Conservation (phyloP, 2,888 invertebrate species). For the Colostygia pectinataria region DNA sequence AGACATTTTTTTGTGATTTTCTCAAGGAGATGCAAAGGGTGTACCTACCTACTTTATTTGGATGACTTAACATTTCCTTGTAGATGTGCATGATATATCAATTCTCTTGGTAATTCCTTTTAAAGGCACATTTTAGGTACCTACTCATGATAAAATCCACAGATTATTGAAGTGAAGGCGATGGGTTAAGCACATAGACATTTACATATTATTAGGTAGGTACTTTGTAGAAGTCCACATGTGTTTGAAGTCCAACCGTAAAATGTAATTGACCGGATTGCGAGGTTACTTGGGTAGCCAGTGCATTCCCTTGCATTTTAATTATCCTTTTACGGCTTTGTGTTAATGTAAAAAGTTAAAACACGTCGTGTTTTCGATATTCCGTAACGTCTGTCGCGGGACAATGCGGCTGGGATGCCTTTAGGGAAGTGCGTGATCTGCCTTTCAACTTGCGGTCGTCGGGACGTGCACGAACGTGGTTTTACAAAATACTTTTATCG, state of each 20-base stretch:
- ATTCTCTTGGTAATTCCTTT: not conserved
- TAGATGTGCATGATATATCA: not conserved
- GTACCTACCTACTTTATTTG: slow-evolving; percentile 3
- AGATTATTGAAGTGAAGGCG: too few species aligned
- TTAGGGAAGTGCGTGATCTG: slow-evolving; percentile 79
- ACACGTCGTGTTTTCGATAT: slow-evolving; percentile 39
- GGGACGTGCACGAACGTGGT: slow-evolving; percentile 24
- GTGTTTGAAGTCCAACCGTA: slow-evolving; percentile 3
- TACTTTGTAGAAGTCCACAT: slow-evolving; percentile 3
- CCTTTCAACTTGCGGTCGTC: slow-evolving; percentile 56
- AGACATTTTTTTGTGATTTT: slow-evolving; percentile 7
- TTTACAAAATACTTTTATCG: slow-evolving; percentile 31
- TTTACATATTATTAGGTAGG: not conserved
- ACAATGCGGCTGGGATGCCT: slow-evolving; percentile 65
- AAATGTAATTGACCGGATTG: slow-evolving; percentile 16
- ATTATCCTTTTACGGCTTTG: slow-evolving; percentile 34
- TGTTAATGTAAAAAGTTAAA: slow-evolving; percentile 36
- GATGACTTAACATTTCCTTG: slow-evolving; percentile 6
- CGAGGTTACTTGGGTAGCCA: slow-evolving; percentile 23
- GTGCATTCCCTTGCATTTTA: slow-evolving; percentile 32
- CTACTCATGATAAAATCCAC: too few species aligned
- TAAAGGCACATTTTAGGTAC: too few species aligned
- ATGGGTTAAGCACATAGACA: too few species aligned
- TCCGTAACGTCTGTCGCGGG: slow-evolving; percentile 49
- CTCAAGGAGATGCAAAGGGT: not conserved